phyloP scores from a whole-genome alignment of 2,113 vertebrate genomes.

The Holacanthus passer region DNA sequence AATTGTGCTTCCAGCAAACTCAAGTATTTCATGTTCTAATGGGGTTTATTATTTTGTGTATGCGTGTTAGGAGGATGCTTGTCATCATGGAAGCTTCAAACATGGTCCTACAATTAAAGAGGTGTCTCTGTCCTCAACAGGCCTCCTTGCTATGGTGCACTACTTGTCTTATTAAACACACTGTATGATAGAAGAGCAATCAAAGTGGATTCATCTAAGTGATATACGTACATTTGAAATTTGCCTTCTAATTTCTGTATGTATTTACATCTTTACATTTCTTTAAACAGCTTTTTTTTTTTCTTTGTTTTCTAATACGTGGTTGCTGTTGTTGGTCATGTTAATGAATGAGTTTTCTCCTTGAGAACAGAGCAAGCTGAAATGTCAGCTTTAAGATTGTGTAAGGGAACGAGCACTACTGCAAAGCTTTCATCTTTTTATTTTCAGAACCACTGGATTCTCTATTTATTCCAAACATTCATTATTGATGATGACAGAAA shows the following conservation, averaged over 20 bases:
- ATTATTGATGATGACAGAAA: conserved; percentile 40
- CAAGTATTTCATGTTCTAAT: background rate
- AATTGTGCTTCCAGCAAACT: too few relatives aligned
- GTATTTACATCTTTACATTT: background rate
- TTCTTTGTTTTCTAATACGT: background rate
- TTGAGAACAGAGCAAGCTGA: background rate
- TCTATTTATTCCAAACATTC: conserved; percentile 24
- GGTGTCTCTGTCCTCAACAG: background rate
- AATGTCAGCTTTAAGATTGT: conserved; percentile 14
- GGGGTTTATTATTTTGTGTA: background rate
- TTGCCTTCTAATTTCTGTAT: background rate
- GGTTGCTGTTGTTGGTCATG: conserved; percentile 8
- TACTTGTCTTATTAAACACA: background rate
- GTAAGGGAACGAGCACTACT: background rate
- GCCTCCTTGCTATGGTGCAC: background rate
- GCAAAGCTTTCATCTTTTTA: conserved; percentile 34
- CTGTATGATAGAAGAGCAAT: background rate
- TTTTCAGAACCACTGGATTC: conserved; percentile 27
- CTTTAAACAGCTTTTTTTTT: background rate
- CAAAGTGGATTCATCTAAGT: too few relatives aligned
- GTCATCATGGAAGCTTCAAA: too few relatives aligned
- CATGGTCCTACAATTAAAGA: background rate
- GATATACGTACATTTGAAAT: background rate
- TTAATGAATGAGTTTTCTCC: conserved; percentile 12
- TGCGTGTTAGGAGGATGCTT: too few relatives aligned